phyloP scores from a whole-genome alignment of 2,113 vertebrate genomes.

The Tyto alba region DNA sequence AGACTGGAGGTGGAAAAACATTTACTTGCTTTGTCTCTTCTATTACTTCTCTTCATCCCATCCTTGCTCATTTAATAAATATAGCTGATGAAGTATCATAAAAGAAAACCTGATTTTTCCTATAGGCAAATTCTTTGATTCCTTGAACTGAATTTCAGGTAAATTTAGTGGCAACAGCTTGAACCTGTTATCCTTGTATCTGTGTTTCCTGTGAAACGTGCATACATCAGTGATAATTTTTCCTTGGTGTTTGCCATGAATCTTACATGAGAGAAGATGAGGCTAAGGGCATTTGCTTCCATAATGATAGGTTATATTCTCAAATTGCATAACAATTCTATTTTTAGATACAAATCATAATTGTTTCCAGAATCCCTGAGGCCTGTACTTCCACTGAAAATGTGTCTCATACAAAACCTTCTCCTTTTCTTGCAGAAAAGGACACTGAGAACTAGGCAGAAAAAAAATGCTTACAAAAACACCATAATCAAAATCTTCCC shows the following conservation, averaged over 20 bases:
- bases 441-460: background rate
- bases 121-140: background rate
- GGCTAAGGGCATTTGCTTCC: slow-evolving; percentile 15
- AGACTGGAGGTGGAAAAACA: background rate
- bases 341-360: slow-evolving; percentile 20
- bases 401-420: background rate
- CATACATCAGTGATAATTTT: background rate
- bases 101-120: background rate
- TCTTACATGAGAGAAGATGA: background rate
- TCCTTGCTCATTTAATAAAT: background rate
- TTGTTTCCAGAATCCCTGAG: slow-evolving; percentile 13
- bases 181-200: background rate
- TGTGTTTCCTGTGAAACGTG: background rate
- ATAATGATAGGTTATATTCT: slow-evolving; percentile 14
- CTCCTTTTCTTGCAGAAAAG: background rate
- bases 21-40: background rate
- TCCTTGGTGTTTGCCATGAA: background rate
- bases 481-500: background rate
- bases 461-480: background rate
- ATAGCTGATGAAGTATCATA: background rate
- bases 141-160: background rate
- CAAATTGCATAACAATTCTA: background rate
- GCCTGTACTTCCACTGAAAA: background rate
- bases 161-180: background rate
- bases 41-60: background rate